Evolutionary conservation across 2,113 vertebrate genomes (phyloP), one percentile per base, ranked within the genome.

Genomic region (Alligator mississippiensis): DNA sequence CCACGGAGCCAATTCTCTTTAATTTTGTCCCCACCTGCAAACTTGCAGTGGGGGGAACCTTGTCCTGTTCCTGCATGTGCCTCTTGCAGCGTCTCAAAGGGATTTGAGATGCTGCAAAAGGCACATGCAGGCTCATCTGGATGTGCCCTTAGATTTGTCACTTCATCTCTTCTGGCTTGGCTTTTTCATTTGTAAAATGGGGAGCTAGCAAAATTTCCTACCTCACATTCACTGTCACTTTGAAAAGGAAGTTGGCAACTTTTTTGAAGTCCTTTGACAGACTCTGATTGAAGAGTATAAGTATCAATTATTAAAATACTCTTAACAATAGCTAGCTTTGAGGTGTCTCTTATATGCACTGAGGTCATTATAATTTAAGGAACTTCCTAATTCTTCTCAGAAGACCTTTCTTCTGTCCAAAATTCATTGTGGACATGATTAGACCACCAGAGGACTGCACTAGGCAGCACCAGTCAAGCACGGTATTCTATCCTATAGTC

Each of bases 261-360:
- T 90, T 84, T 91, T 82, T 77, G 1, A 84, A 77, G 13, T 58
- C 74, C 58, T 96, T 92, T 85, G 58, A 87, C 88, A 72, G 77
- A 30, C 15, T 62, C 14, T 61, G 15, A 90, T 94, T 28, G 90
- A 90, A 91, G 30, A 92, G 47, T 59, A 2, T 4, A 82, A 88
- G 5, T 84, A 90, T 78, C 19, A 93, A 70, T 66, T 63, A 59
- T 21, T 85, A 68, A 89, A 80, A 80, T 7, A 93, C 84, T 82
- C 76, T 83, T 80, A 78, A 13, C 15, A 89, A 66, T 18, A 18
- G 7, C 6, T 87, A 75, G 9, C 87, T 85, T 5, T 30, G 25
- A 82, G 16, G 1, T 59, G 11, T 15, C 4, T 81, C 6, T 86
- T 58, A 22, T n/a, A 58, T 82, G 7, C 11, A 90, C 58, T 22